These are phyloP conservation scores for Sphyrna mokarran DNA, from an alignment of 2,113 vertebrate species.

Conservation along the genomic window DNA sequence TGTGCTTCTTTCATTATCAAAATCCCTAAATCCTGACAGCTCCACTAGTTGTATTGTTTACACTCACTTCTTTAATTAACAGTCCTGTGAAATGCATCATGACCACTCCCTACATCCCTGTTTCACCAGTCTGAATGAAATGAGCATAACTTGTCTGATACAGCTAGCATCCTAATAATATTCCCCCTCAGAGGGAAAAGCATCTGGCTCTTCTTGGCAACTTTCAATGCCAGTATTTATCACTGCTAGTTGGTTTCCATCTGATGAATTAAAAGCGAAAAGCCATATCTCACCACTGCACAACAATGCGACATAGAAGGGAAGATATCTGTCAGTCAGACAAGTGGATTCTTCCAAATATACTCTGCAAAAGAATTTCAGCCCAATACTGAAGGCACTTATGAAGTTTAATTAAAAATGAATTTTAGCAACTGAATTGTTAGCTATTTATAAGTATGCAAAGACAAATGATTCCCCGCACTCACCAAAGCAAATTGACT, in stretches of 20 bases:
- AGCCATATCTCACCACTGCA: too few relatives aligned
- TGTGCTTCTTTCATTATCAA: not conserved
- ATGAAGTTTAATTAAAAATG: not conserved
- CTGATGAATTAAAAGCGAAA: not conserved
- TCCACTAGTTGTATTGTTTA: not conserved
- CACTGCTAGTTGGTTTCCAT: too few relatives aligned
- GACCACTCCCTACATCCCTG: not conserved
- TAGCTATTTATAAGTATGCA: not conserved
- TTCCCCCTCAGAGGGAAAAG: not conserved
- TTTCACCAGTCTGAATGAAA: not conserved
- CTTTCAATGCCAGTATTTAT: not conserved
- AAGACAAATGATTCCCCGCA: not conserved
- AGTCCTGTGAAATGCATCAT: not conserved
- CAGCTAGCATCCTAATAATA: not conserved
- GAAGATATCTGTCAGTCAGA: not conserved
- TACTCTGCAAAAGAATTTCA: not conserved
- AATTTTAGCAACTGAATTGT: not conserved
- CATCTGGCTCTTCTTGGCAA: not conserved
- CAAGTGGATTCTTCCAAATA: not conserved
- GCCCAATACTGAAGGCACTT: not conserved
- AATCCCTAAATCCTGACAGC: not conserved
- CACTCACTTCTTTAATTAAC: not conserved
- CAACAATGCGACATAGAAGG: not conserved
- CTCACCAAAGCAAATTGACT: not conserved
- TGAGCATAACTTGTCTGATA: not conserved